phyloP scores from a whole-genome alignment of 2,797 vertebrate genomes.

The Perodicticus potto region DNA sequence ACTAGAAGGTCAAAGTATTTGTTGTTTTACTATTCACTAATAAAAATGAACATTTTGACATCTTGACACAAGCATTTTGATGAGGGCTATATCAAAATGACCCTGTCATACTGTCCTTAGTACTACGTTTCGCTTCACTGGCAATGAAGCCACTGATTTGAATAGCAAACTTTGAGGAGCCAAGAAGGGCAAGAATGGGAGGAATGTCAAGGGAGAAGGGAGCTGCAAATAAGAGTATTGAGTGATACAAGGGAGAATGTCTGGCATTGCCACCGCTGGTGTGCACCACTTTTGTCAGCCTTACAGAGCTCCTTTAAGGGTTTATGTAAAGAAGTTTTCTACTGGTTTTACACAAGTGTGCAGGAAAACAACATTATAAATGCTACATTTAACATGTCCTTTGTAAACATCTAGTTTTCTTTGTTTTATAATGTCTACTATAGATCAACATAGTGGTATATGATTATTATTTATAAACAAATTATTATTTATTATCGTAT shows the following conservation, averaged over 20 bases:
- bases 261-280: too few relatives aligned
- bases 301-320: not conserved
- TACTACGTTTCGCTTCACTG: not conserved
- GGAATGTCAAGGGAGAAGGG: not conserved
- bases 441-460: not conserved
- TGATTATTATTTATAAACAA: not conserved
- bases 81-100: not conserved
- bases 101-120: not conserved
- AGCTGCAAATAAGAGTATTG: not conserved
- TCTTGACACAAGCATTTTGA: not conserved
- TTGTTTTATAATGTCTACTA: not conserved
- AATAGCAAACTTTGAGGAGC: not conserved
- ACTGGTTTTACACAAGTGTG: not conserved
- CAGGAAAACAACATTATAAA: not conserved
- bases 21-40: not conserved
- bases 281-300: accelerated
- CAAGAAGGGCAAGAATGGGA: not conserved
- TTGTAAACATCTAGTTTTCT: not conserved
- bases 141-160: not conserved
- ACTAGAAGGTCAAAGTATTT: not conserved
- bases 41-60: not conserved
- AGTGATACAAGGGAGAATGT: accelerated
- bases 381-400: not conserved
- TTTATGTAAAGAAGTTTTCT: not conserved
- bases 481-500: not conserved